These are phyloP conservation scores for Apteryx owenii DNA, from an alignment of 2,113 vertebrate genomes.

Conservation along the genomic window DNA sequence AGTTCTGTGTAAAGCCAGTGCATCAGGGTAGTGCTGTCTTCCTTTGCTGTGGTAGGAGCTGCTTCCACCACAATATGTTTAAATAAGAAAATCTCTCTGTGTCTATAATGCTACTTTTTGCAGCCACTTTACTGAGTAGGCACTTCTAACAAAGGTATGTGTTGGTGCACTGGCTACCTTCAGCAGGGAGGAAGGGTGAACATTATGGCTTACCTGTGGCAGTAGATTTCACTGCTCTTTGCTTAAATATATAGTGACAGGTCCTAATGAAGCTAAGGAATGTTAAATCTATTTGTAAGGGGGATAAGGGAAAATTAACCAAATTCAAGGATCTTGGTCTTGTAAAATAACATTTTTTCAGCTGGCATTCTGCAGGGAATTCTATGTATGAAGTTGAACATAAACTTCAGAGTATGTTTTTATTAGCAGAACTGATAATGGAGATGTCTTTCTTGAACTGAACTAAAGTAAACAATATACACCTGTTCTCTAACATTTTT, in stretches of 20 bases:
- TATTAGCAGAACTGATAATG: background rate
- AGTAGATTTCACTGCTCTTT: conserved; percentile 12
- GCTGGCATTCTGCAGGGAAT: conserved; percentile 8
- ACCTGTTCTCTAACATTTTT: background rate
- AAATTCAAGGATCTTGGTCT: background rate
- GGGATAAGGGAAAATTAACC: background rate
- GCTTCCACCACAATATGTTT: background rate
- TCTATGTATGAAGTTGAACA: background rate
- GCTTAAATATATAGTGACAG: background rate
- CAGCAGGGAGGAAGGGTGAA: background rate
- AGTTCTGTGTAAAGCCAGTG: background rate
- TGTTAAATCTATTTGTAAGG: background rate
- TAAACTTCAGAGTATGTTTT: background rate
- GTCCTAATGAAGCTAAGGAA: background rate
- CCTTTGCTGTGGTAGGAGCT: background rate
- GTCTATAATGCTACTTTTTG: background rate
- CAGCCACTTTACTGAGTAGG: background rate
- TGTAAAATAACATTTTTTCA: background rate
- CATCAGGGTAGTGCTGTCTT: background rate
- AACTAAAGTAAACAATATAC: background rate
- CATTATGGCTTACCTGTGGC: background rate
- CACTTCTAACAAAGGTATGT: background rate
- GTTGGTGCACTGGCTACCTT: background rate
- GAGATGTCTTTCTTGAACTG: background rate
- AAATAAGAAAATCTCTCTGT: background rate